phyloP scores from a whole-genome alignment of 2,888 invertebrate genomes.

The Orthosia incerta region DNA sequence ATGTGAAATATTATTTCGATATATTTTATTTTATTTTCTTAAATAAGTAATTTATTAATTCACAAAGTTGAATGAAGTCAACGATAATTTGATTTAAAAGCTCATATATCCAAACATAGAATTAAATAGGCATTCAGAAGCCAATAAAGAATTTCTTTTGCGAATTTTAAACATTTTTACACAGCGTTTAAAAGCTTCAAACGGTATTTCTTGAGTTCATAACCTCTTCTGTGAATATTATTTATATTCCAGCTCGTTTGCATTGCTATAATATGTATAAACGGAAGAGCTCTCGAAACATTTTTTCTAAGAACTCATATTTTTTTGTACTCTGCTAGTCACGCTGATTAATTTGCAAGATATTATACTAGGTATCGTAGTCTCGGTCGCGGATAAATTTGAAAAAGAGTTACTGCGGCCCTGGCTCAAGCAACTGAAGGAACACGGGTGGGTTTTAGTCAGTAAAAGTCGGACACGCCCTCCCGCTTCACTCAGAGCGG shows the following conservation, averaged over 20 bases:
- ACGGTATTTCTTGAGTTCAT: slow-evolving; percentile 16
- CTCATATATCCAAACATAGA: background rate
- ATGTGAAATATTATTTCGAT: background rate
- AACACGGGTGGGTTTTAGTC: no score
- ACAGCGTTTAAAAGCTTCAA: slow-evolving; percentile 5
- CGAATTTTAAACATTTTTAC: background rate
- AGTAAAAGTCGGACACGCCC: no score
- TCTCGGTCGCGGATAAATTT: no score
- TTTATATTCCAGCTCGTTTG: slow-evolving; percentile 12
- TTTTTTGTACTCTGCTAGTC: background rate
- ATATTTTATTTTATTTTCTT: background rate
- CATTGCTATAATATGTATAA: background rate
- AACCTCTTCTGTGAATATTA: slow-evolving; percentile 14
- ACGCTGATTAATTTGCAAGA: background rate
- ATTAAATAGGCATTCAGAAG: slow-evolving; percentile 19
- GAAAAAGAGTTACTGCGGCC: no score
- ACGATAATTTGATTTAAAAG: background rate
- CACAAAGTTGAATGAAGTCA: background rate
- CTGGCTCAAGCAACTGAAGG: no score
- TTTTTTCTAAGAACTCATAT: background rate
- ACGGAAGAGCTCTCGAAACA: background rate
- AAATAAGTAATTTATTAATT: slow-evolving; percentile 4
- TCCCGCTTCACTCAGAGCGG: no score
- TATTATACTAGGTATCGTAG: no score
- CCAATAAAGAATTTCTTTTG: background rate